A percentile compares a stretch with the other conserved stretches of the same genome.
Conservation (phyloP, 2,888 invertebrate genomes). For the Penaeus monodon region DNA sequence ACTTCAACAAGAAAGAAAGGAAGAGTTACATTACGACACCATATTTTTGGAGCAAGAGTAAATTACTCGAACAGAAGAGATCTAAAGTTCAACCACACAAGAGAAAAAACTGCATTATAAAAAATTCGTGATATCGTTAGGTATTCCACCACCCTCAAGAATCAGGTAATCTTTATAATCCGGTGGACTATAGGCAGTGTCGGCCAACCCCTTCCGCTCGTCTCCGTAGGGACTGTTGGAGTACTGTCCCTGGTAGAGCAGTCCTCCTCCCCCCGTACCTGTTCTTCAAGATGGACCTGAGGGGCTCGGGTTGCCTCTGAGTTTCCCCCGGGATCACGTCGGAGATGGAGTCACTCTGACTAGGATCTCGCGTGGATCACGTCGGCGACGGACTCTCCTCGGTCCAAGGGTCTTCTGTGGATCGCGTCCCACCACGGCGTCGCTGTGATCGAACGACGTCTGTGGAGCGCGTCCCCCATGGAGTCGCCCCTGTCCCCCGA, state of each 20-base stretch:
- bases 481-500: not conserved
- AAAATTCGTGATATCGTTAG: too few relatives aligned
- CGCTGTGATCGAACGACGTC: not conserved
- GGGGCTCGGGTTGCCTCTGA: constrained; percentile 37
- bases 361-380: too few relatives aligned
- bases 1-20: too few relatives aligned
- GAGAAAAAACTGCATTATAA: too few relatives aligned
- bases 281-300: constrained; percentile 51
- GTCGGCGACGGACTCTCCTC: too few relatives aligned
- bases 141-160: too few relatives aligned
- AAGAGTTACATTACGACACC: too few relatives aligned
- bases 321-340: constrained; percentile 20
- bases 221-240: constrained; percentile 47
- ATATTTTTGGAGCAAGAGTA: too few relatives aligned
- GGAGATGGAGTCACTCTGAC: not conserved
- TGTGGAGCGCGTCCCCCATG: constrained; percentile 1
- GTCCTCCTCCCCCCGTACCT: constrained; percentile 49
- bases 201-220: constrained; percentile 34
- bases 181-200: constrained; percentile 39
- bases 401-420: too few relatives aligned
- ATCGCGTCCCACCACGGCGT: too few relatives aligned
- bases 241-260: constrained; percentile 32
- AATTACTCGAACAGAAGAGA: too few relatives aligned
- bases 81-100: too few relatives aligned
- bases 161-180: constrained; percentile 53